Evolutionary conservation across 2,888 invertebrate genomes (phyloP).

Genomic region (Ormyrus labotus): DNA sequence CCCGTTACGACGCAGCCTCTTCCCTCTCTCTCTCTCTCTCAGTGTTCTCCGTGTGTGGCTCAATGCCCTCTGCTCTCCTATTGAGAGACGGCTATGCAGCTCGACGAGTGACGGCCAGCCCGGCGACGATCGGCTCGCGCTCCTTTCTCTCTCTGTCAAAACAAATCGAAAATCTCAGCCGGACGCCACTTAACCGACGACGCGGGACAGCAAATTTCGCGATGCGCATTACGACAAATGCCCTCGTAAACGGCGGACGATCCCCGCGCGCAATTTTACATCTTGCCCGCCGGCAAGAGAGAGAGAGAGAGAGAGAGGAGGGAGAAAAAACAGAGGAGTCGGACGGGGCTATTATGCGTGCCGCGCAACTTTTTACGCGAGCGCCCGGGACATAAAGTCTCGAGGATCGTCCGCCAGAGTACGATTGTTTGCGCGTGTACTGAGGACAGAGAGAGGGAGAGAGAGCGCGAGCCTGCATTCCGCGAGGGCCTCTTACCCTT

Average conservation of each 20-base stretch:
- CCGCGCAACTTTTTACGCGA: conserved; percentile 31
- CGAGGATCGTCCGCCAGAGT: background rate
- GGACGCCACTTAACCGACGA: no score
- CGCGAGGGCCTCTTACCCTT: background rate
- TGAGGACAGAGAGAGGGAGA: no score
- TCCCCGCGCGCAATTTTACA: conserved; percentile 9
- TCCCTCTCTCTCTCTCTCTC: background rate
- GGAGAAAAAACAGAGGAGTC: background rate
- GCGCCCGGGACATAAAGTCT: conserved; percentile 16
- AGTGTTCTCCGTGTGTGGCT: no score
- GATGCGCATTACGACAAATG: no score
- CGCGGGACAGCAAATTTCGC: no score
- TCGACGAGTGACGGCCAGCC: no score
- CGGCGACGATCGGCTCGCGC: no score
- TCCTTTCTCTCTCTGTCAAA: no score
- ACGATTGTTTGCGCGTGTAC: conserved; percentile 3
- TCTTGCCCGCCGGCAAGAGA: background rate
- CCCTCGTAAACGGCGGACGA: background rate
- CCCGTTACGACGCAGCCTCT: background rate
- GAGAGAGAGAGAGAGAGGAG: background rate
- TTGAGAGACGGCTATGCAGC: no score
- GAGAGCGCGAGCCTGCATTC: background rate
- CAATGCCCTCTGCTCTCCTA: no score
- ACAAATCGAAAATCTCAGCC: no score
- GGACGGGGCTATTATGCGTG: conserved; percentile 31